A percentile compares a stretch with the other conserved stretches of the same genome.
phyloP scores from a whole-genome alignment of 2,797 vertebrate genomes.

The Scolopax bukidnonensis region DNA sequence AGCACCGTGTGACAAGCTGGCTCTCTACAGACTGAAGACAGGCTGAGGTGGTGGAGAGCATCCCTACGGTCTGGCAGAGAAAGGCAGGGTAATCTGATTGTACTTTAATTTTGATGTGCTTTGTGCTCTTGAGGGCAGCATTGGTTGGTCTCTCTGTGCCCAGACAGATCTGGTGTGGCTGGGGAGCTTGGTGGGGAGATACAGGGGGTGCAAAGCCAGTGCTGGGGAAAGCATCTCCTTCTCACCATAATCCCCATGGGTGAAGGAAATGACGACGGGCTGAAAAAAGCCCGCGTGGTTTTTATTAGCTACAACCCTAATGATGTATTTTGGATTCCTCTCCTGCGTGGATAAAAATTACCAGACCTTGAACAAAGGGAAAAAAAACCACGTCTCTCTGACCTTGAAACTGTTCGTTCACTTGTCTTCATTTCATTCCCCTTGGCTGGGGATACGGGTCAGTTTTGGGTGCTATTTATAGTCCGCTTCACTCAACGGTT shows the following conservation, averaged over 20 bases:
- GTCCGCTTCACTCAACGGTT: constrained; percentile 10
- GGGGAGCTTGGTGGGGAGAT: accelerated
- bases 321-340: constrained; percentile 59
- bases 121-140: constrained; percentile 19
- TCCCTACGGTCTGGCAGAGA: not conserved
- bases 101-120: not conserved
- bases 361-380: constrained; percentile 58
- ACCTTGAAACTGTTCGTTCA: constrained; percentile 64
- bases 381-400: not conserved
- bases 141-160: not conserved
- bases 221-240: not conserved
- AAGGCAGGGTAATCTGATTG: not conserved
- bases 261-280: accelerated
- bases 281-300: not conserved
- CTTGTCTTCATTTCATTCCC: constrained; percentile 63
- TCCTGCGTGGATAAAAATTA: constrained; percentile 63
- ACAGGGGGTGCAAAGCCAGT: not conserved
- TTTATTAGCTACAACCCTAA: constrained; percentile 59
- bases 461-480: constrained; percentile 72
- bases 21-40: not conserved
- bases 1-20: not conserved
- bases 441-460: constrained; percentile 42
- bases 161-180: not conserved
- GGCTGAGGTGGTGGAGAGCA: constrained; percentile 9
- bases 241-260: not conserved